Evolutionary conservation across 2,888 invertebrate species (phyloP).

Genomic region (Rambutsinella grinnellia): DNA sequence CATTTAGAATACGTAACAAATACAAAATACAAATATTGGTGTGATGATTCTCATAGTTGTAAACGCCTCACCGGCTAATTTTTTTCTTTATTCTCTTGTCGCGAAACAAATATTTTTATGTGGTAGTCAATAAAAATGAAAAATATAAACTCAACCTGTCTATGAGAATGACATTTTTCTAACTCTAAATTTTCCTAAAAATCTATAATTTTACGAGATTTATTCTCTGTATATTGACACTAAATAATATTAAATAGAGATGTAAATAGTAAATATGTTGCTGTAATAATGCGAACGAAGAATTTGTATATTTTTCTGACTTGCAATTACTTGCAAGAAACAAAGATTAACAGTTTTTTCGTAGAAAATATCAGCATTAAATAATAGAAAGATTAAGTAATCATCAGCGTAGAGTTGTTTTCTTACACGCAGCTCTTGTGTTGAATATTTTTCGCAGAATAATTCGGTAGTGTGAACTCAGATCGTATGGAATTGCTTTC

Average conservation of each 20-base stretch:
- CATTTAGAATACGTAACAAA: conserved; percentile 51
- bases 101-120: conserved; percentile 40
- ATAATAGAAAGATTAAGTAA: neutral
- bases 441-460: neutral
- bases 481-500: conserved; percentile 40
- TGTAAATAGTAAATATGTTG: no score
- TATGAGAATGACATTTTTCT: neutral
- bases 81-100: conserved; percentile 31
- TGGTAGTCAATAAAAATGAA: conserved; percentile 54
- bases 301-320: no score
- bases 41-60: conserved; percentile 43
- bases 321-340: no score
- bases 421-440: conserved; percentile 19
- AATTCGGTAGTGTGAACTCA: conserved; percentile 23
- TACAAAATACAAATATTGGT: conserved; percentile 59
- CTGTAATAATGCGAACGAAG: no score
- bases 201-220: neutral
- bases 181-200: neutral
- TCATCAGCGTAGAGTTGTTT: conserved; percentile 8
- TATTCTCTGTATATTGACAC: neutral
- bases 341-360: no score
- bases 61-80: conserved; percentile 52
- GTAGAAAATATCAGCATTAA: no score
- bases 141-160: conserved; percentile 39
- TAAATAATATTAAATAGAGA: no score